Evolutionary conservation across 1,140 invertebrate genomes (phyloP).

Genomic region (Papilio xuthus): DNA sequence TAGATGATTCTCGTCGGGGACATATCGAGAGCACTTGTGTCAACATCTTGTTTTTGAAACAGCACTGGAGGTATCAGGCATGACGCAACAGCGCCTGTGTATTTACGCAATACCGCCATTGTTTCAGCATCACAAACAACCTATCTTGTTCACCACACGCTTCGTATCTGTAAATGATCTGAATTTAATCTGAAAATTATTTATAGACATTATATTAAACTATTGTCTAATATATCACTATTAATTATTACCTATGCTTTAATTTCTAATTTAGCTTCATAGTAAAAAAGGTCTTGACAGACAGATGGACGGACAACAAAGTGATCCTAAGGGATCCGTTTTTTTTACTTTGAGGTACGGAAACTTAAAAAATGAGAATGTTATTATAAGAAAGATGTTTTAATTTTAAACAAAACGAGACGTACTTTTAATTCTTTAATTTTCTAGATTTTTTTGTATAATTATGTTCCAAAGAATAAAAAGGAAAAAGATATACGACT

Average conservation of each 20-base stretch:
- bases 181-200: constrained; percentile 5
- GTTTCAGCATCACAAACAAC: constrained; percentile 55
- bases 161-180: constrained; percentile 36
- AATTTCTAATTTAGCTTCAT: too few species aligned
- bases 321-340: too few species aligned
- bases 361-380: too few species aligned
- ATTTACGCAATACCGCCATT: constrained; percentile 72
- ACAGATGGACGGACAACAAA: too few species aligned
- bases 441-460: too few species aligned
- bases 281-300: too few species aligned
- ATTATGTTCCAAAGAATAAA: background rate
- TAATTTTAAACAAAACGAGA: too few species aligned
- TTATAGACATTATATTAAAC: background rate
- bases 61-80: constrained; percentile 60
- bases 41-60: constrained; percentile 74
- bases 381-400: too few species aligned
- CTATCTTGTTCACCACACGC: constrained; percentile 27
- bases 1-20: constrained; percentile 35
- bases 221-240: background rate
- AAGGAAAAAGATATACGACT: background rate
- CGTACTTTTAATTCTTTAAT: too few species aligned
- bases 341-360: too few species aligned
- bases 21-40: constrained; percentile 64
- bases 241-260: background rate
- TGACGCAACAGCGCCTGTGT: constrained; percentile 62